These are phyloP conservation scores for Oxyura jamaicensis DNA, from an alignment of 2,113 vertebrate species.

Conservation along the genomic window DNA sequence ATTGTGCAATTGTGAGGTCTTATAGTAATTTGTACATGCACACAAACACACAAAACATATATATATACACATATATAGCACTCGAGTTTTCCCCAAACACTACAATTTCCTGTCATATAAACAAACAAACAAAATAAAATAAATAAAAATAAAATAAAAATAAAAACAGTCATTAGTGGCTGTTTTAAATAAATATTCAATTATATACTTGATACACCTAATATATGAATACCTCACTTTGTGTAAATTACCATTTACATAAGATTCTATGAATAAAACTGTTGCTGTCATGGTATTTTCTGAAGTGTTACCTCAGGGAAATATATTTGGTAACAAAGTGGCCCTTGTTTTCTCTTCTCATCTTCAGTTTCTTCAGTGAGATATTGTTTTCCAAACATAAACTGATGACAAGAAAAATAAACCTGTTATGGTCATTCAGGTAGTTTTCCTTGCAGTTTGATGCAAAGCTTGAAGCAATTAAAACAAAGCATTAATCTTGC, in stretches of 20 bases:
- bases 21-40: neutral
- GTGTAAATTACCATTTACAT: neutral
- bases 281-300: neutral
- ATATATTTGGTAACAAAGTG: neutral
- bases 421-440: neutral
- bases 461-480: neutral
- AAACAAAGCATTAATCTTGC: neutral
- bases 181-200: neutral
- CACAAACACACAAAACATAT: rapidly evolving
- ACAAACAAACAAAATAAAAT: neutral
- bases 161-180: neutral
- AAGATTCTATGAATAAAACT: neutral
- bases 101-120: neutral
- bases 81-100: neutral
- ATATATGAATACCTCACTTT: neutral
- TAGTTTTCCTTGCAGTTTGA: neutral
- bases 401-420: neutral
- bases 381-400: neutral
- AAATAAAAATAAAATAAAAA: neutral
- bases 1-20: neutral
- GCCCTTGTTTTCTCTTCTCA: neutral
- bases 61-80: neutral
- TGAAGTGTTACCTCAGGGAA: neutral
- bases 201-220: neutral
- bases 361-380: neutral